Percentiles rank a stretch among this genome's conserved stretches.
Evolutionary conservation across 2,797 vertebrate species (phyloP).

Genomic region (Pempheris klunzingeri): DNA sequence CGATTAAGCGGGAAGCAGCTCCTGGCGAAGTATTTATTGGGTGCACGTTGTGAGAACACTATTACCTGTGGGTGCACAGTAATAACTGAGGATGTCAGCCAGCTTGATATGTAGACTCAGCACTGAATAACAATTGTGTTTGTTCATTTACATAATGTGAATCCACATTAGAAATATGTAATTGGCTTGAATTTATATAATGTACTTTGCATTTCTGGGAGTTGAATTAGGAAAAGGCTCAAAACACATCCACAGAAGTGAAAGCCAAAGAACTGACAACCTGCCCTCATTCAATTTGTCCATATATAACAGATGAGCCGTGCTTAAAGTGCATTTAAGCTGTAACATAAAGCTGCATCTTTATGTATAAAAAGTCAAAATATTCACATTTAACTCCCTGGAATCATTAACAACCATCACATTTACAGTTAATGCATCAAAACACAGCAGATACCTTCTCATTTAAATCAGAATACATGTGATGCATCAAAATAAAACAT

Average conservation of each 20-base stretch:
- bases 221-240: background rate
- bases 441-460: background rate
- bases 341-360: background rate
- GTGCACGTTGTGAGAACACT: conserved; percentile 40
- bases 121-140: background rate
- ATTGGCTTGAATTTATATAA: conserved; percentile 1
- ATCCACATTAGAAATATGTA: background rate
- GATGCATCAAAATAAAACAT: background rate
- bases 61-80: conserved; percentile 36
- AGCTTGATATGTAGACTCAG: conserved; percentile 14
- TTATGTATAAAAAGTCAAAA: background rate
- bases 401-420: too few relatives aligned
- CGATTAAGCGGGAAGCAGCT: conserved; percentile 48
- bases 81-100: conserved; percentile 32
- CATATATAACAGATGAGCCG: too few relatives aligned
- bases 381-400: too few relatives aligned
- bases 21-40: conserved; percentile 56
- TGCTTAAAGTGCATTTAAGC: background rate
- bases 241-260: background rate
- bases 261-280: background rate
- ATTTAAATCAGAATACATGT: too few relatives aligned
- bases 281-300: background rate
- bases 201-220: background rate
- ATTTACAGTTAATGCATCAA: too few relatives aligned
- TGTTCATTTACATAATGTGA: conserved; percentile 28